Evolutionary conservation across 2,797 vertebrate genomes (phyloP).

Genomic region (Gallinago stenura): DNA sequence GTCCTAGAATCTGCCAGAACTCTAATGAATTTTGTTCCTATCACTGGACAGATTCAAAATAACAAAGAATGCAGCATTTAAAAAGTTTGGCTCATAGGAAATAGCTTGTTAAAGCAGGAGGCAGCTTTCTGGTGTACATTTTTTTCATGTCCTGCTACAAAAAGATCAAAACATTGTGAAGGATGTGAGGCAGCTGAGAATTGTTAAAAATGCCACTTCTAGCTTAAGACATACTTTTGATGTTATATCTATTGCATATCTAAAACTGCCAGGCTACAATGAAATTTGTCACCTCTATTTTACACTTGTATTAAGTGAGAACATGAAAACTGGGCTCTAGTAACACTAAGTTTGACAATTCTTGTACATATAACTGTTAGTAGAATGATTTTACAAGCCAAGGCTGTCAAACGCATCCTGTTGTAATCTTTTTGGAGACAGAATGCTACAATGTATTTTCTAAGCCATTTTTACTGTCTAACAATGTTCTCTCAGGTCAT

Average conservation of each 20-base stretch:
- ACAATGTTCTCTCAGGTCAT: background rate
- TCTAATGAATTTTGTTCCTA: background rate
- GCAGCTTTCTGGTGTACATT: background rate
- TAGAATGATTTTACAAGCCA: slow-evolving; percentile 50
- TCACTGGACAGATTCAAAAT: background rate
- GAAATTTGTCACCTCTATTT: slow-evolving; percentile 55
- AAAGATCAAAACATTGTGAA: slow-evolving; percentile 39
- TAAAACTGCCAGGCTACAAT: slow-evolving; percentile 10
- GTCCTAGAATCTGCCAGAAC: background rate
- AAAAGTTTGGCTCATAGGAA: background rate
- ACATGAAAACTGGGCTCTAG: slow-evolving; percentile 21
- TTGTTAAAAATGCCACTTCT: slow-evolving; percentile 5
- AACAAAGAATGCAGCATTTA: background rate
- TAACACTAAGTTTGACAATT: slow-evolving; percentile 48
- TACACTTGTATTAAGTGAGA: slow-evolving; percentile 23
- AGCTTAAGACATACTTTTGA: slow-evolving; percentile 17
- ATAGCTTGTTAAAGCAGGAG: background rate
- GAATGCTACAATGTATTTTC: background rate
- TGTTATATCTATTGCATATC: background rate
- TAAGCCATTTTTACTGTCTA: slow-evolving; percentile 36
- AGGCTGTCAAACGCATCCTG: slow-evolving; percentile 28
- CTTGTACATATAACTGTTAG: slow-evolving; percentile 2
- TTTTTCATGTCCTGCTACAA: slow-evolving; percentile 26
- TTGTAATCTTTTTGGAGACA: slow-evolving; percentile 50
- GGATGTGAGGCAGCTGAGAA: slow-evolving; percentile 31